A percentile compares a stretch with the other conserved stretches of the same genome.
phyloP scores from a whole-genome alignment of 2,113 vertebrate species.

The Brachyhypopomus occidentalis region DNA sequence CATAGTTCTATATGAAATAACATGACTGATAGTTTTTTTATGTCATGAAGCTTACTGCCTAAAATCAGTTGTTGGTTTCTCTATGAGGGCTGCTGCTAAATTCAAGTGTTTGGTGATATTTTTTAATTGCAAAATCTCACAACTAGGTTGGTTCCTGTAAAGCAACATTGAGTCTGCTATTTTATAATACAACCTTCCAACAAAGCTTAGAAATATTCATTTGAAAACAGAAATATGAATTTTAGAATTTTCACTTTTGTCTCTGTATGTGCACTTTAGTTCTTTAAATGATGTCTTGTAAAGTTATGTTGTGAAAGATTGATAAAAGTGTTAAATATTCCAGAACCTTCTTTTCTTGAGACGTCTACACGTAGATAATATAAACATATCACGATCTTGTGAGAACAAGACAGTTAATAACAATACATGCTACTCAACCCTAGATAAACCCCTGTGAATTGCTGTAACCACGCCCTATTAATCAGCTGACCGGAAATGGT shows the following conservation, averaged over 20 bases:
- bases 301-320: neutral
- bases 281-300: constrained; percentile 14
- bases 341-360: constrained; percentile 8
- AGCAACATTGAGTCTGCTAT: constrained; percentile 1
- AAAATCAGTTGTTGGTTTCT: neutral
- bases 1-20: neutral
- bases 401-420: neutral
- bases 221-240: neutral
- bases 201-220: neutral
- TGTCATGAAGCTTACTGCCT: neutral
- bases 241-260: constrained; percentile 1
- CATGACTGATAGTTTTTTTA: neutral
- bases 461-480: neutral
- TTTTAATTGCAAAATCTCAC: neutral
- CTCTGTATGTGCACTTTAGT: neutral
- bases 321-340: constrained; percentile 16
- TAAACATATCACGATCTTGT: neutral
- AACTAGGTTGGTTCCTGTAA: neutral
- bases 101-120: neutral
- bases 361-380: neutral
- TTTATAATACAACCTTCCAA: neutral
- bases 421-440: neutral
- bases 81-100: neutral
- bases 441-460: no score
- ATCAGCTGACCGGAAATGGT: constrained; percentile 35